A percentile compares a stretch with the other conserved stretches of the same genome.
Evolutionary conservation across 2,888 invertebrate genomes (phyloP).

Genomic region (Aphrophora alni): DNA sequence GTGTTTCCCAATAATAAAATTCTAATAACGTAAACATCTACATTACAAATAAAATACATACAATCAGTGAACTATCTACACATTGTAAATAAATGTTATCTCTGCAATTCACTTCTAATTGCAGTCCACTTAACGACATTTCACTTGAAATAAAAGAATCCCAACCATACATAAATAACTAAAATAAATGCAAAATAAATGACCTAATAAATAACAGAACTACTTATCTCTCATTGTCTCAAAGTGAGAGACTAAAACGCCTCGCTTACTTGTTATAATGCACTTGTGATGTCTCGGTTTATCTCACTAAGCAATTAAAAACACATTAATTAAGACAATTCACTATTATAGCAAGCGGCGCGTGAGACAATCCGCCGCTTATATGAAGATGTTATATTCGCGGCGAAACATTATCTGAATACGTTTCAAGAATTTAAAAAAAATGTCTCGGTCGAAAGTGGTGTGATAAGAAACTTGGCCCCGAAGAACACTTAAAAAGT

Average conservation of each 20-base stretch:
- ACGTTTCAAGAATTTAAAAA: background rate
- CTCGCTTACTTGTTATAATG: constrained; percentile 7
- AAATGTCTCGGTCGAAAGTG: background rate
- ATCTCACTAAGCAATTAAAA: constrained; percentile 31
- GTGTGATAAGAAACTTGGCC: background rate
- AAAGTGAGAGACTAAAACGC: background rate
- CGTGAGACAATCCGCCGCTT: background rate
- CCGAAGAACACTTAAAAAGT: background rate
- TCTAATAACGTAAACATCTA: no score
- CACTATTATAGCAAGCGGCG: no score
- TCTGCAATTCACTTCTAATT: no score
- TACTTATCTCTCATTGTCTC: background rate
- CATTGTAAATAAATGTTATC: no score
- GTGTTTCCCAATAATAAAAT: no score
- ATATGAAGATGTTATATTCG: background rate
- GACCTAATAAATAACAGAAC: background rate
- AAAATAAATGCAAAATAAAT: no score
- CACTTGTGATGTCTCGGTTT: constrained; percentile 27
- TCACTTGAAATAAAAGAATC: no score
- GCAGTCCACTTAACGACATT: no score
- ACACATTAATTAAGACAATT: constrained; percentile 32
- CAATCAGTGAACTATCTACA: no score
- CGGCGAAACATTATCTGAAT: background rate
- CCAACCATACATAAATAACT: no score
- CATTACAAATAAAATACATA: no score